A percentile compares a stretch with the other conserved stretches of the same genome.
These are phyloP conservation scores for Ceryle rudis DNA, from an alignment of 2,797 vertebrate species.

Conservation along the genomic window DNA sequence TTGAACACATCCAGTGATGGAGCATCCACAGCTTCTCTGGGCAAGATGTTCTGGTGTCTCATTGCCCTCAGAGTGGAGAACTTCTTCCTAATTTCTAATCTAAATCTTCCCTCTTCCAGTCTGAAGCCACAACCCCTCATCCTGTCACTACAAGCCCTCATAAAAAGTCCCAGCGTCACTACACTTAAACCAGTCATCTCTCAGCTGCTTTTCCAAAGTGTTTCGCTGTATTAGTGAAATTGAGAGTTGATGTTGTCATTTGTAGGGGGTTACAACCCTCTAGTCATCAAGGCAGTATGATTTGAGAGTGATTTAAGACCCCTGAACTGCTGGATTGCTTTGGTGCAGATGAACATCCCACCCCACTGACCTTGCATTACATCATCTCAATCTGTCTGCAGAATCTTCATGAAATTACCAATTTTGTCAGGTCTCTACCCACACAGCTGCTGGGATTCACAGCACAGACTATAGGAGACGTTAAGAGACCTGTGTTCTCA, in stretches of 20 bases:
- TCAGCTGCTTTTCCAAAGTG: constrained; percentile 36
- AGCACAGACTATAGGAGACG: neutral
- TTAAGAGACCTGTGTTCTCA: neutral
- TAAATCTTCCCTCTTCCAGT: no score
- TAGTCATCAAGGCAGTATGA: neutral
- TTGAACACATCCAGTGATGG: no score
- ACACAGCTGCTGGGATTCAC: neutral
- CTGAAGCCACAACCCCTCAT: no score
- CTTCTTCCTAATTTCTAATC: no score
- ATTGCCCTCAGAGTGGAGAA: no score
- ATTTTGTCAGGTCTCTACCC: neutral
- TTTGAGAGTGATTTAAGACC: constrained; percentile 25
- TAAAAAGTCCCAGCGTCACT: neutral
- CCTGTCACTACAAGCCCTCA: no score
- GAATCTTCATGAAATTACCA: neutral
- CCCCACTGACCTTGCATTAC: neutral
- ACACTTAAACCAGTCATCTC: constrained; percentile 22
- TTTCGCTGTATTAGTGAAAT: constrained; percentile 23
- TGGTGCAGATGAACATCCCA: neutral
- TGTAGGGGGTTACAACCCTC: neutral
- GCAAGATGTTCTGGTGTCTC: no score
- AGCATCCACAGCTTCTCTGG: no score
- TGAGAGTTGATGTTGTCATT: constrained; percentile 6
- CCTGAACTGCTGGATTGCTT: neutral
- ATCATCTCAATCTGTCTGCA: neutral